Percentiles rank a stretch among this genome's conserved stretches.
Conservation (phyloP, 1,140 invertebrate genomes). For the Drosophila kepulauana region DNA sequence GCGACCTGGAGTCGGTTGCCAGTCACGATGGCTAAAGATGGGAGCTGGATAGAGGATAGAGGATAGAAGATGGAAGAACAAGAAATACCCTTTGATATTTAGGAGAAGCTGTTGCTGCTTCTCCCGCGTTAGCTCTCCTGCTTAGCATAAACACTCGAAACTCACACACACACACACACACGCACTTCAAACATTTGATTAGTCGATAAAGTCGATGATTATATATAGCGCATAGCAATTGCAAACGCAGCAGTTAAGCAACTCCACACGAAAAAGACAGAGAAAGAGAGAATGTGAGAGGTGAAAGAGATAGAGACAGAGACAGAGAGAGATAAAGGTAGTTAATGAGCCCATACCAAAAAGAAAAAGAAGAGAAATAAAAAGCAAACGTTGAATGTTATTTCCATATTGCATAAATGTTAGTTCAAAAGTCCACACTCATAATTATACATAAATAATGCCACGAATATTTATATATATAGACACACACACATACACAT, state of each 20-base stretch:
- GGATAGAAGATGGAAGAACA: neutral
- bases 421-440: slow-evolving; percentile 66
- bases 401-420: slow-evolving; percentile 77
- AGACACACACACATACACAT: neutral
- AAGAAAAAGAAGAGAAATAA: slow-evolving; percentile 33
- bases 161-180: slow-evolving; percentile 11
- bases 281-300: slow-evolving; percentile 3
- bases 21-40: slow-evolving; percentile 78
- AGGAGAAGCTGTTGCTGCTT: slow-evolving; percentile 7
- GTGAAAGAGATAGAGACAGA: neutral
- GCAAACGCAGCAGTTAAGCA: slow-evolving; percentile 19
- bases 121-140: slow-evolving; percentile 5
- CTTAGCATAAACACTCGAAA: slow-evolving; percentile 11
- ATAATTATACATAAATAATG: slow-evolving; percentile 41
- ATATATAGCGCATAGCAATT: slow-evolving; percentile 6
- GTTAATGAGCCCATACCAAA: slow-evolving; percentile 26
- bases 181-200: slow-evolving; percentile 42
- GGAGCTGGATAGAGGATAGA: neutral
- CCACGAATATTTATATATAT: slow-evolving; percentile 23
- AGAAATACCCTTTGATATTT: slow-evolving; percentile 15
- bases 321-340: slow-evolving; percentile 14
- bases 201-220: slow-evolving; percentile 29
- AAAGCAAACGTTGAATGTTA: slow-evolving; percentile 65
- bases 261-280: slow-evolving; percentile 22
- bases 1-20: slow-evolving; percentile 84